Conservation (phyloP, 53 echinoderm and acorn worm species). For the Actinopyga echinites region DNA sequence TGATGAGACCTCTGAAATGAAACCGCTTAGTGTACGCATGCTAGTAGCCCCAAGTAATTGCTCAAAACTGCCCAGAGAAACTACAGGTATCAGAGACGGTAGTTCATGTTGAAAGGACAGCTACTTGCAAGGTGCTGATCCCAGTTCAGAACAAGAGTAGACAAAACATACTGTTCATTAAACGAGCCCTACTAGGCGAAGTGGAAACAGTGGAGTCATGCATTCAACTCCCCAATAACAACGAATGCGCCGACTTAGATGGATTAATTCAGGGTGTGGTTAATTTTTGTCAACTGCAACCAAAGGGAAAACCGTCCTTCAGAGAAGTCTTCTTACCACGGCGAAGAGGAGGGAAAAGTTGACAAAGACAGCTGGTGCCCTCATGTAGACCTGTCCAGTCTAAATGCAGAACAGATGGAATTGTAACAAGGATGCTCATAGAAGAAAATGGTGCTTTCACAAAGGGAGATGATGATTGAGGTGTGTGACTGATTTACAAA, state of each 20-base stretch:
- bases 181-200: conserved; percentile 24
- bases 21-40: not conserved
- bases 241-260: not conserved
- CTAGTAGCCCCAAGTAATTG: not conserved
- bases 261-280: no score
- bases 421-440: conserved; percentile 19
- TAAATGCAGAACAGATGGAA: not conserved
- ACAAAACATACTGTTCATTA: conserved; percentile 10
- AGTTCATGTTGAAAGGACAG: conserved; percentile 1
- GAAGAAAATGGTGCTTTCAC: conserved; percentile 39
- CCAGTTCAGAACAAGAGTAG: conserved; percentile 30
- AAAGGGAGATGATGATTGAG: not conserved
- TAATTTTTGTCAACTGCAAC: no score
- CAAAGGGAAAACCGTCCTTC: no score
- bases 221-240: not conserved
- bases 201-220: not conserved
- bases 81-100: conserved; percentile 1
- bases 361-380: not conserved
- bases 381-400: not conserved
- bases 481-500: not conserved
- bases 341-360: not conserved
- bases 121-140: conserved; percentile 15
- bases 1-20: not conserved
- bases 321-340: no score
- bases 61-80: conserved; percentile 11